Evolutionary conservation across 1,140 invertebrate species (phyloP), one percentile per base, ranked within the genome.

Genomic region (Drosophila fuyamai): DNA sequence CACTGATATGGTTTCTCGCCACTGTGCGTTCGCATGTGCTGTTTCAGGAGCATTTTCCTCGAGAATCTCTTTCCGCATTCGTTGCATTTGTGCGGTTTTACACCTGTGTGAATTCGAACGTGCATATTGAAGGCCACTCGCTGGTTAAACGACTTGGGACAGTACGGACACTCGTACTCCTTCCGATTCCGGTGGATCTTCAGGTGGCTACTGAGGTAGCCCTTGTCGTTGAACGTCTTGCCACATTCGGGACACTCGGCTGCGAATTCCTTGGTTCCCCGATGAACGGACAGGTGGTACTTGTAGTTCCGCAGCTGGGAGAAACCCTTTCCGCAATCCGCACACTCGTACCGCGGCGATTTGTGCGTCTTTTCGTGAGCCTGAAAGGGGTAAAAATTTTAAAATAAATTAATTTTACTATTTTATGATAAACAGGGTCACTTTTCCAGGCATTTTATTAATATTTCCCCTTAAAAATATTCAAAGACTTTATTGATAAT

Each of bases 61-160:
- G 97, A 96, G 88, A 98, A 98, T 4, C 96, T 94, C 79, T 98
- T 96, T n/a, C 96, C 95, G 83, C 97, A 98, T 16, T 96, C 94
- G 3, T 94, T 94, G 84, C 97, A 98, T 58, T 95, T 95, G 93
- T 98, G 97, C 0, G 97, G 97, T 80, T 97, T 97, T 10, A 97
- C 95, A 92, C 94, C 96, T 43, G 95, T 97, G 77, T 97, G 96
- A 54, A 96, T 96, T 40, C 96, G 92, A 0, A 96, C 94, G 90
- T 97, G 96, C 96, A 97, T 97, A 81, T 96, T 96, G 90, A 96
- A 96, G 6, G 96, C 96, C 13, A 97, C 96, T 18, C 96, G 94
- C 88, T 97, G 96, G 92, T 97, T 96, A 81, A 96, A 96, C 14
- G 95, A 94, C 84, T 96, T 96, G 0, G 95, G 95, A 80, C 96